Evolutionary conservation across 2,888 invertebrate genomes (phyloP).

Genomic region (Lycia hirtaria): DNA sequence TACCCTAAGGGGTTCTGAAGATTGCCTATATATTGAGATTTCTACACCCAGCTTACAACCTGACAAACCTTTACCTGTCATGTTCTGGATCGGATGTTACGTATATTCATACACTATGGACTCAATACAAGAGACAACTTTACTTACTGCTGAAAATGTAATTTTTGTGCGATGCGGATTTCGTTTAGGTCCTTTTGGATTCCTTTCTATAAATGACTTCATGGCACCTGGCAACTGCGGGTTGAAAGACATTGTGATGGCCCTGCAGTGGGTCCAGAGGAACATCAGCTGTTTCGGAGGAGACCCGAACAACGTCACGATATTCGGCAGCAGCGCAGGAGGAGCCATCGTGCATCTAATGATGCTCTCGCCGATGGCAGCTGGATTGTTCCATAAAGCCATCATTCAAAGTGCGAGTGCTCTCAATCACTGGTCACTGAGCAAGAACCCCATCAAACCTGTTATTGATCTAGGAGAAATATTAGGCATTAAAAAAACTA

Average conservation of each 20-base stretch:
- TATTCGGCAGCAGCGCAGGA: constrained; percentile 79
- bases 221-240: constrained; percentile 78
- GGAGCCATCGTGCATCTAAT: constrained; percentile 77
- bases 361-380: constrained; percentile 78
- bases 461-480: constrained; percentile 62
- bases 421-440: constrained; percentile 70
- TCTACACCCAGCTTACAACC: constrained; percentile 63
- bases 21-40: constrained; percentile 77
- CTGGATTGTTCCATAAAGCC: constrained; percentile 77
- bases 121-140: constrained; percentile 63
- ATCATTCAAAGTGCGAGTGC: constrained; percentile 78
- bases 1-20: constrained; percentile 65
- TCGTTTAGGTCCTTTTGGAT: constrained; percentile 78
- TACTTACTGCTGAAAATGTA: constrained; percentile 64
- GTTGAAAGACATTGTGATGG: constrained; percentile 76
- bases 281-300: constrained; percentile 77
- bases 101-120: constrained; percentile 62
- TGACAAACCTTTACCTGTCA: constrained; percentile 72
- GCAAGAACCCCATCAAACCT: constrained; percentile 64
- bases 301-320: constrained; percentile 75
- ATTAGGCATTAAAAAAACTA: constrained; percentile 58
- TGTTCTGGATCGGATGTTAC: constrained; percentile 81
- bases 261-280: constrained; percentile 74
- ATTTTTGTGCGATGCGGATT: constrained; percentile 76
- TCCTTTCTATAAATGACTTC: constrained; percentile 72